Evolutionary conservation across 2,113 vertebrate genomes (phyloP).

Genomic region (Gymnocephalus cernua): DNA sequence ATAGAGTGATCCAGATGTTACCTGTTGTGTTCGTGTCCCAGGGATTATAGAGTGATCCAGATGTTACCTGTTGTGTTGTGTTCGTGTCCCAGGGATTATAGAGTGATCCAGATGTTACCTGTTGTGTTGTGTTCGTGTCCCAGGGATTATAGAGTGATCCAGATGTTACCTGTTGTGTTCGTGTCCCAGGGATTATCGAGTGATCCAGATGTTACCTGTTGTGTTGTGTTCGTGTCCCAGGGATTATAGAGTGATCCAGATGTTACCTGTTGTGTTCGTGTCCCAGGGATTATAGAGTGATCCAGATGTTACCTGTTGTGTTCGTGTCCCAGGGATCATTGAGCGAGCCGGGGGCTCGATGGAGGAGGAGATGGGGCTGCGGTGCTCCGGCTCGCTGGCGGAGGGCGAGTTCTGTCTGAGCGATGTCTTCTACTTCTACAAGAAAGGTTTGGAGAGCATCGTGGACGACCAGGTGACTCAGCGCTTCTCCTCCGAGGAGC

Average conservation of each 20-base stretch:
- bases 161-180: too few species aligned
- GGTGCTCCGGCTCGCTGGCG: slow-evolving; percentile 62
- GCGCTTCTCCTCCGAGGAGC: slow-evolving; percentile 96
- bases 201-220: too few species aligned
- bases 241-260: too few species aligned
- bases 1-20: slow-evolving; percentile 83
- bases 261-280: too few species aligned
- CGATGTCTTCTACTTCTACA: slow-evolving; percentile 93
- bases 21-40: too few species aligned
- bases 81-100: slow-evolving; percentile 84
- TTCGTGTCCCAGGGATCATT: slow-evolving; percentile 84
- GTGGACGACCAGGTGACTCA: slow-evolving; percentile 96
- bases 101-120: slow-evolving; percentile 73
- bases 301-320: too few species aligned
- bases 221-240: too few species aligned
- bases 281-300: too few species aligned
- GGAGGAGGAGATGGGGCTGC: slow-evolving; percentile 89
- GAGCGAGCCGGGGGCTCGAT: slow-evolving; percentile 88
- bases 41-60: too few species aligned
- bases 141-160: slow-evolving; percentile 89
- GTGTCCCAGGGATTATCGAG: too few species aligned
- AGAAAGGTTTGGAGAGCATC: slow-evolving; percentile 93
- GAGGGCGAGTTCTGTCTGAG: slow-evolving; percentile 88
- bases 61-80: slow-evolving; percentile 49
- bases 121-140: too few species aligned